phyloP scores from a whole-genome alignment of 2,888 invertebrate species.

The Idaea biselata region DNA sequence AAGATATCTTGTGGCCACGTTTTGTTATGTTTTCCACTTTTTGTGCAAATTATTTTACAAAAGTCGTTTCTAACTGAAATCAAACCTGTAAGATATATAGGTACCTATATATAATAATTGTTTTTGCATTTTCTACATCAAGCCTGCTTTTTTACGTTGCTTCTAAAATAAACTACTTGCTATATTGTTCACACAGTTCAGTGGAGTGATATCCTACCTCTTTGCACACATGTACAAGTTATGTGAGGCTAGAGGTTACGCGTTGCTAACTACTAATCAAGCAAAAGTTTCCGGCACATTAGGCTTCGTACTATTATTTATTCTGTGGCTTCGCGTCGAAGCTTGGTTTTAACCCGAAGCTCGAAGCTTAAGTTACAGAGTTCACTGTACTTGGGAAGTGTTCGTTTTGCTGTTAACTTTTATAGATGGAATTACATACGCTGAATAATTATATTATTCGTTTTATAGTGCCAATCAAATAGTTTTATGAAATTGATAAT shows the following conservation, averaged over 20 bases:
- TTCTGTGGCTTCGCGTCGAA: conserved; percentile 13
- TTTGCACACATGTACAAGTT: not conserved
- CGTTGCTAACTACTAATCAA: conserved; percentile 22
- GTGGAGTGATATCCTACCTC: not conserved
- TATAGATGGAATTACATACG: not conserved
- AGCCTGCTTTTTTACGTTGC: not conserved
- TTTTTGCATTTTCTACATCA: no score
- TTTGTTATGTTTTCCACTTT: no score
- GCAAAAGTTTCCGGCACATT: conserved; percentile 24
- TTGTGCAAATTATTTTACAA: no score
- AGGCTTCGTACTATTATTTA: no score
- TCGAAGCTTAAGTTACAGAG: conserved; percentile 2
- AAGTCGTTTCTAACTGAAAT: no score
- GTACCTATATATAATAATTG: no score
- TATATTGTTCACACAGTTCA: not conserved
- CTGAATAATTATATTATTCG: not conserved
- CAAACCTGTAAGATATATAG: no score
- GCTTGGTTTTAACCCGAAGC: conserved; percentile 4
- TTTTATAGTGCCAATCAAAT: not conserved
- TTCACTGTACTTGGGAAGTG: conserved; percentile 2
- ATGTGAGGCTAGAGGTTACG: not conserved
- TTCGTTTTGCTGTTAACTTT: not conserved
- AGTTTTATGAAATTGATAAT: not conserved
- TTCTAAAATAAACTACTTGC: not conserved
- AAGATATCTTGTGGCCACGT: no score